Percentiles rank a stretch among this genome's conserved stretches.
Evolutionary conservation across 2,113 vertebrate species (phyloP).

Genomic region (Hemiprocne comata): DNA sequence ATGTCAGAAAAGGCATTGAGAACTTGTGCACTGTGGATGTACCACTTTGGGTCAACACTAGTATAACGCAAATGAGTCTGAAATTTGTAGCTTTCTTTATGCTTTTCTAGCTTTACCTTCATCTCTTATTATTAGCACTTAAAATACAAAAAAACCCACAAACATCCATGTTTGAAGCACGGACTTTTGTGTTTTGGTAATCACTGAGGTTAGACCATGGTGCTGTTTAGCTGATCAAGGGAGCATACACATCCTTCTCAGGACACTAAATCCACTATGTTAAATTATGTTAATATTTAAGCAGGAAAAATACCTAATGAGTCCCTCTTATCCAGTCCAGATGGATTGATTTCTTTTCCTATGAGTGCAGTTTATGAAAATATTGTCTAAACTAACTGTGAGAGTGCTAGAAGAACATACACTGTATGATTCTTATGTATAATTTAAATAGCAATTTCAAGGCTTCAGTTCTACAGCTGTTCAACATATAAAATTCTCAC

Average conservation of each 20-base stretch:
- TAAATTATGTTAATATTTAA: slow-evolving; percentile 59
- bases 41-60: not conserved
- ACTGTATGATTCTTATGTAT: slow-evolving; percentile 45
- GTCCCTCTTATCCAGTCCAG: slow-evolving; percentile 19
- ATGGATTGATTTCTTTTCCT: slow-evolving; percentile 51
- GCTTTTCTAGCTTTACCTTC: not conserved
- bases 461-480: slow-evolving; percentile 32
- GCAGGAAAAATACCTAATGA: slow-evolving; percentile 13
- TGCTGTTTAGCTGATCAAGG: not conserved
- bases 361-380: slow-evolving; percentile 38
- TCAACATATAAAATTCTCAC: slow-evolving; percentile 52
- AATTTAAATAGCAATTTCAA: slow-evolving; percentile 62
- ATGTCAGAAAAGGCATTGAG: not conserved
- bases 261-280: slow-evolving; percentile 13
- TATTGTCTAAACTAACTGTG: slow-evolving; percentile 51
- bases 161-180: not conserved
- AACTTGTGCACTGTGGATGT: not conserved
- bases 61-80: not conserved
- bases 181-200: not conserved
- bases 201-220: not conserved
- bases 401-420: slow-evolving; percentile 39
- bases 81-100: not conserved
- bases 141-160: not conserved
- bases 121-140: not conserved
- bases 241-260: not conserved